Base-by-base conservation (phyloP, 2,888 invertebrate genomes). In the Ectemnius lituratus region DNA sequence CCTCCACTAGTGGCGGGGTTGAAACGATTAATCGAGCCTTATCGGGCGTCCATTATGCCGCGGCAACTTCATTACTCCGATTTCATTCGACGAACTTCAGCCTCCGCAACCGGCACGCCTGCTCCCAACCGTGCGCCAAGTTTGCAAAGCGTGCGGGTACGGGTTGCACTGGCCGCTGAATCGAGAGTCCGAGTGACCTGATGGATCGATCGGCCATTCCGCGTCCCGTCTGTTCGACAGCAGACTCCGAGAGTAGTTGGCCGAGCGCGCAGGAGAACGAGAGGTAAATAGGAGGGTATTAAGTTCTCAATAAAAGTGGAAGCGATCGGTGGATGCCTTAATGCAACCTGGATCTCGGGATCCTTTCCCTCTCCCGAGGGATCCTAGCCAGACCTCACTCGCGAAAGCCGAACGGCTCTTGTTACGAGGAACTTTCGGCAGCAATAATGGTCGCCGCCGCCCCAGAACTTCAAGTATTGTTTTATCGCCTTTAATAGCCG, bases 401-500 rank as follows among this genome's bases (percentile, higher is more conserved):
- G 68, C 18, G 49, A 60, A 2, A 47, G 13, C 70, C 62, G 58
- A 64, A 59, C 45, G 63, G 78, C 65, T 77, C 72, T 65, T 47
- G 62, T 78, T 78, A 73, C 73, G 71, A 63, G 69, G 67, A 80
- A 84, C 73, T 86, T 83, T 81, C 62, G 76, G 67, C 73, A 64
- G 82, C 78, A 80, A 85, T 85, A 83, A 83, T 75, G 80, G 80
- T 80, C 83, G 76, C 67, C 64, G 73, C 74, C 60, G 73, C 65
- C 76, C 66, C 72, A 71, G 78, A 82, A 82, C 80, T 83, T 81
- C 59, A 75, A 76, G 76, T 77, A 84, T 80, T 83, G 81, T 86
- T 84, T 86, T 78, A 84, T 77, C 75, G 75, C 72, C 73, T 80
- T 83, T 79, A 78, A 82, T 84, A 76, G 73, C 66, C 63, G 37